phyloP scores from a whole-genome alignment of 1,140 invertebrate species.

The Thaumatotibia leucotreta region DNA sequence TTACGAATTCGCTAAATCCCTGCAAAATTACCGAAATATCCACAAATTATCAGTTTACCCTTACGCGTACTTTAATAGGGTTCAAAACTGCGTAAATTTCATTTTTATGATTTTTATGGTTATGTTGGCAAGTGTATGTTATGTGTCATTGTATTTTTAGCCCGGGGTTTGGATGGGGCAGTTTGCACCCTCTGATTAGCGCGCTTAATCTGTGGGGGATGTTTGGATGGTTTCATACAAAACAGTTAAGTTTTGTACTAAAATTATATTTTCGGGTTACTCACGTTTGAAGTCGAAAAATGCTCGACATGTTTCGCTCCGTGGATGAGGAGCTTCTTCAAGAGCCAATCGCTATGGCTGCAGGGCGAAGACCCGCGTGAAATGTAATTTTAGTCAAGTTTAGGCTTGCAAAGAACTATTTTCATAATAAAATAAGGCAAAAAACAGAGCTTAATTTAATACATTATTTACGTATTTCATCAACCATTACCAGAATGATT shows the following conservation, averaged over 20 bases:
- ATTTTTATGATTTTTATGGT: conserved; percentile 12
- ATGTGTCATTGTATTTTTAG: conserved; percentile 72
- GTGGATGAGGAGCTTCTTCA: no score
- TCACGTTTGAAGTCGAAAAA: no score
- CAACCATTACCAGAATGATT: no score
- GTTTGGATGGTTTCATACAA: conserved; percentile 43
- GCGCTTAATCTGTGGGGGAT: conserved; percentile 70
- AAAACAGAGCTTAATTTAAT: no score
- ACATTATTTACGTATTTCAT: no score
- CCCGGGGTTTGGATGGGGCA: conserved; percentile 44
- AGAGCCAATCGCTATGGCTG: no score
- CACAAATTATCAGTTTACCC: not conserved
- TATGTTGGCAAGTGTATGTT: conserved; percentile 27
- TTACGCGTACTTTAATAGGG: conserved; percentile 21
- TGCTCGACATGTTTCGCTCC: no score
- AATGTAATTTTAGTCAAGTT: no score
- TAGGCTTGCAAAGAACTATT: no score
- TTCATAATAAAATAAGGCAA: no score
- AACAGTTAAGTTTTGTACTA: not conserved
- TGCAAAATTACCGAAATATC: conserved; percentile 27
- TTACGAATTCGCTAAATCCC: conserved; percentile 56
- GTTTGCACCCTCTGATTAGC: conserved; percentile 73
- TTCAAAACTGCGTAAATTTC: conserved; percentile 15
- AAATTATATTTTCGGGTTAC: no score
- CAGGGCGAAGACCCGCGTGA: no score